Base-by-base conservation (phyloP, 2,797 vertebrate genomes). In the Columba guinea region DNA sequence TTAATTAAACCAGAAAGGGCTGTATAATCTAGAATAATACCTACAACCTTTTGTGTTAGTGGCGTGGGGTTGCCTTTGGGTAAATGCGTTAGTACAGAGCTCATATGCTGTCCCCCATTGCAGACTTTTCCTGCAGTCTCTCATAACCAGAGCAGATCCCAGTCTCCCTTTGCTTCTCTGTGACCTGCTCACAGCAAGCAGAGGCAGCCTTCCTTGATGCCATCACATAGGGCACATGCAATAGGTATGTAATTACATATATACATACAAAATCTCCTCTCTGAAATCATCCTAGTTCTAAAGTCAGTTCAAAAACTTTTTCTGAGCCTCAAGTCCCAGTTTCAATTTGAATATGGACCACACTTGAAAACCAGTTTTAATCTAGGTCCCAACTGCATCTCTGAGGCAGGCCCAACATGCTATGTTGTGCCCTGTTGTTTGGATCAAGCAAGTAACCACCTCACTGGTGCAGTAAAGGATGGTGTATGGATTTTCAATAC, bases 1-100 rank as follows among this genome's bases (percentile, higher is more conserved):
- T 93, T 96, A 79, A 91, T 93, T 44, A 90, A 93, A 90, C 59
- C 49, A 1, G 0, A 88, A 92, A 88, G 27, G 63, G 27, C 67
- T 88, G 27, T 69, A 56, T 86, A 69, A 79, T 76, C 87, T 84
- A 48, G 46, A 90, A 63, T 71, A 94, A 76, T 77, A 84, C 46
- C 41, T 89, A 32, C 41, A 70, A 75, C 34, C 62, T 84, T 94
- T 79, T 90, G 23, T 64, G 34, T 73, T 49, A 41, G 85, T 63
- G 71, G 44, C 37, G 14, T 67, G 62, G 39, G 41, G 46, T 76
- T 93, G 53, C 65, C 44, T 92, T 89, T 75, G 52, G 35, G 48
- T 52, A 91, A 90, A 80, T 65, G 55, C 9, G 14, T 44, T n/a
- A 53, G 48, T 32, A 65, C 59, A 76, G 77, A 90, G 21, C 62